A percentile compares a stretch with the other conserved stretches of the same genome.
phyloP scores from a whole-genome alignment of 2,797 vertebrate species.

The Gallinago stenura region DNA sequence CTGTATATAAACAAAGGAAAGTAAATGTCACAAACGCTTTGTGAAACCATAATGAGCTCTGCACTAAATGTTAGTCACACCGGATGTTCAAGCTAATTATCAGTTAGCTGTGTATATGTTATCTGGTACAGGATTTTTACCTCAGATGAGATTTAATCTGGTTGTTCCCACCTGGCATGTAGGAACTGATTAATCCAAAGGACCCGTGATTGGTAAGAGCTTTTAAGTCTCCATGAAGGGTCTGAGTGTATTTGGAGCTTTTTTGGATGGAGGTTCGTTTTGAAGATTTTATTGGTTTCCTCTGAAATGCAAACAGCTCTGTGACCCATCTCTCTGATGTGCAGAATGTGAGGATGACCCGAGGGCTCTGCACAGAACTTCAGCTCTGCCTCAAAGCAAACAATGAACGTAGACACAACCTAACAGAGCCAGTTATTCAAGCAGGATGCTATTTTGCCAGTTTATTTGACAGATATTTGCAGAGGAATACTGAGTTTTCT shows the following conservation, averaged over 20 bases:
- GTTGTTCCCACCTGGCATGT: background rate
- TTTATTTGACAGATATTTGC: background rate
- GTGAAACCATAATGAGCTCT: constrained; percentile 24
- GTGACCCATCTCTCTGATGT: background rate
- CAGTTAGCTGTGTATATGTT: background rate
- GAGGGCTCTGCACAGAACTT: background rate
- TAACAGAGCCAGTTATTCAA: background rate
- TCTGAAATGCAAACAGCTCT: background rate
- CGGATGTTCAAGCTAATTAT: background rate
- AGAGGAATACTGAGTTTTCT: background rate
- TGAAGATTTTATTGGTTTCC: background rate
- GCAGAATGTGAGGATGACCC: background rate
- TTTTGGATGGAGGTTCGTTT: background rate
- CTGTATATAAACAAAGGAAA: constrained; percentile 31
- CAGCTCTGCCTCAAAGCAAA: background rate
- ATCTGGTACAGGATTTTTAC: background rate
- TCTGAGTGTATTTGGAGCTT: background rate
- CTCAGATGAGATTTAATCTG: background rate
- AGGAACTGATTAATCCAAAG: background rate
- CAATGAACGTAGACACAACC: background rate
- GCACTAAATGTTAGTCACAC: background rate
- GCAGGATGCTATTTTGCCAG: background rate
- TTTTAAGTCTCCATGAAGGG: background rate
- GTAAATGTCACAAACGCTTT: constrained; percentile 43
- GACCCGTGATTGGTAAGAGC: background rate